These are phyloP conservation scores for Columba janthina DNA, from an alignment of 2,113 vertebrate genomes.

Conservation along the genomic window DNA sequence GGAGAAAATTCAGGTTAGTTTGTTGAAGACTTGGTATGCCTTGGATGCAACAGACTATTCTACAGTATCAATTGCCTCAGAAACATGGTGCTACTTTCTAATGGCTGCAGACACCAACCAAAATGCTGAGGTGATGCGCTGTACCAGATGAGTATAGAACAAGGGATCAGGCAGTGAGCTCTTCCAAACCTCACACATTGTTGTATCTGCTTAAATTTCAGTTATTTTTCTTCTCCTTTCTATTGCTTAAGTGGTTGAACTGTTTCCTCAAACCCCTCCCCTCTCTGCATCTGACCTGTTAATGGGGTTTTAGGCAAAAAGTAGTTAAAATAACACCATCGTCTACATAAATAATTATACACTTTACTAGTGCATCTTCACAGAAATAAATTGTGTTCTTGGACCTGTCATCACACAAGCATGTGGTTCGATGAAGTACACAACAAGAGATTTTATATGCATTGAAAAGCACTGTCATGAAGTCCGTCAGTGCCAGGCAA, in stretches of 20 bases:
- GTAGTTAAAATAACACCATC: not conserved
- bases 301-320: not conserved
- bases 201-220: not conserved
- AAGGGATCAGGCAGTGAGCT: not conserved
- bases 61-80: not conserved
- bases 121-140: not conserved
- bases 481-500: not conserved
- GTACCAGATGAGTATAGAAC: not conserved
- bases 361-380: fast-evolving
- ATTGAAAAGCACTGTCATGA: not conserved
- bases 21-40: not conserved
- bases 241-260: not conserved
- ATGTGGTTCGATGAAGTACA: not conserved
- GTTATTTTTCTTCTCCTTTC: fast-evolving
- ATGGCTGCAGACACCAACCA: not conserved
- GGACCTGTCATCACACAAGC: not conserved
- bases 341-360: not conserved
- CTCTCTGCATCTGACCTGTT: not conserved
- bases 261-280: not conserved
- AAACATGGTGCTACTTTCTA: not conserved
- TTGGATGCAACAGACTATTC: not conserved
- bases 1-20: not conserved
- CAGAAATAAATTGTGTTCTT: not conserved
- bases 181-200: not conserved
- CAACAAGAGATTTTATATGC: not conserved